These are phyloP conservation scores for Holocentrus rufus DNA, from an alignment of 2,797 vertebrate species.

Conservation along the genomic window DNA sequence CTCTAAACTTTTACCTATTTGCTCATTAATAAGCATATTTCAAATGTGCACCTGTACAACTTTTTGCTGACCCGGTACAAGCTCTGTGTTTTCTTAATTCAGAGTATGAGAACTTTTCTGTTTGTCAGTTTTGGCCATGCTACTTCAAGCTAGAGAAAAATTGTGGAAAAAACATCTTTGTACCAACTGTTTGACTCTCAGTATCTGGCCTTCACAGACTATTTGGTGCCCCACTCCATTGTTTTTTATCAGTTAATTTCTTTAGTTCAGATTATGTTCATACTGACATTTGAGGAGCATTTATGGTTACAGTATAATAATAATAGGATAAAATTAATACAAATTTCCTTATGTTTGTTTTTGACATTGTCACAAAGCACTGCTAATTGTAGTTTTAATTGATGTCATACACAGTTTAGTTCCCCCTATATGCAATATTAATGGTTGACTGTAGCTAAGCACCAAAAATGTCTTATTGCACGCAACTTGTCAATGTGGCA, in stretches of 20 bases:
- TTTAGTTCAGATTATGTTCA: not conserved
- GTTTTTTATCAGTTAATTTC: not conserved
- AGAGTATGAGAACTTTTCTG: conserved; percentile 29
- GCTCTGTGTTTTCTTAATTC: conserved; percentile 20
- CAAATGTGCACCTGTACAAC: conserved; percentile 39
- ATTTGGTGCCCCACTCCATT: not conserved
- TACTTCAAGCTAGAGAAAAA: conserved; percentile 23
- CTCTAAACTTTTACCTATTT: conserved; percentile 28
- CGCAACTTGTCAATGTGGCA: not conserved
- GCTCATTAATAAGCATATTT: conserved; percentile 26
- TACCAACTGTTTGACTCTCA: not conserved
- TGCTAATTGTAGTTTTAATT: conserved; percentile 13
- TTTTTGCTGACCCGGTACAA: conserved; percentile 31
- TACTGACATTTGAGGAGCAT: not conserved
- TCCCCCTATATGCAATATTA: not conserved
- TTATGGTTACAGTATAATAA: not conserved
- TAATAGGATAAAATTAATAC: not conserved
- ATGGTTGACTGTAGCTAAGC: not conserved
- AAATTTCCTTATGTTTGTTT: conserved; percentile 1
- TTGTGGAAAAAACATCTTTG: not conserved
- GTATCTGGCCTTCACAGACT: not conserved
- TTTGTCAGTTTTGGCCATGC: conserved; percentile 10
- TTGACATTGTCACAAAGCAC: not conserved
- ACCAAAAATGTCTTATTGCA: conserved; percentile 6
- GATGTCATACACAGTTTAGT: conserved; percentile 13